Conservation (phyloP, 1,140 invertebrate species). For the Apis laboriosa region DNA sequence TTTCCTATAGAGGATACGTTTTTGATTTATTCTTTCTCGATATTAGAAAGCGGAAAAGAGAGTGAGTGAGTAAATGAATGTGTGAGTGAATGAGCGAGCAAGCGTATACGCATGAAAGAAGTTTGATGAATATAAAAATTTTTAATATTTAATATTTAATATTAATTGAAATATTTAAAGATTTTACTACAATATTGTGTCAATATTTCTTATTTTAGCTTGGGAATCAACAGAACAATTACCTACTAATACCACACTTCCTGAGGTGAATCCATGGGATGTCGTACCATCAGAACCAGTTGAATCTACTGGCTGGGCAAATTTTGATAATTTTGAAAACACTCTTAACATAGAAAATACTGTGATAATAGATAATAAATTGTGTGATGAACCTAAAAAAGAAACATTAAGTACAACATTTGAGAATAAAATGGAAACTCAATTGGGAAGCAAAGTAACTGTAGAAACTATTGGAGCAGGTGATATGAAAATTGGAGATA, state of each 20-base stretch:
- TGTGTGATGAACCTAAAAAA: conserved; percentile 37
- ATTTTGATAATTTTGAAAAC: conserved; percentile 76
- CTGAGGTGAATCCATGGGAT: conserved; percentile 74
- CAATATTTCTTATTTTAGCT: conserved; percentile 59
- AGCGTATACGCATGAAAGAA: no score
- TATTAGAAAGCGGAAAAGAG: no score
- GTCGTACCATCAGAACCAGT: conserved; percentile 59
- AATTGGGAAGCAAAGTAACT: conserved; percentile 11
- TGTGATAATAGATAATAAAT: conserved; percentile 52
- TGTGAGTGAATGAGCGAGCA: no score
- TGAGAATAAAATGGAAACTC: conserved; percentile 31
- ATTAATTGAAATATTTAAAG: no score
- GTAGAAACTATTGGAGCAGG: conserved; percentile 27
- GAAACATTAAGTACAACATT: neutral
- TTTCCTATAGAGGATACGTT: neutral
- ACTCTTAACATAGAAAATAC: conserved; percentile 59
- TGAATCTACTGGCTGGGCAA: conserved; percentile 75
- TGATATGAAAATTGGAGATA: conserved; percentile 35
- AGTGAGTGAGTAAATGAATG: no score
- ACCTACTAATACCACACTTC: conserved; percentile 52
- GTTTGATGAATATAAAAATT: neutral
- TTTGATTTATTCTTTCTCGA: neutral
- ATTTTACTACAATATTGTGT: neutral
- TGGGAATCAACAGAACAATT: conserved; percentile 67
- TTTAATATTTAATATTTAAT: neutral